These are phyloP conservation scores for Thomomys bottae DNA, from an alignment of 2,113 vertebrate genomes.

Conservation along the genomic window DNA sequence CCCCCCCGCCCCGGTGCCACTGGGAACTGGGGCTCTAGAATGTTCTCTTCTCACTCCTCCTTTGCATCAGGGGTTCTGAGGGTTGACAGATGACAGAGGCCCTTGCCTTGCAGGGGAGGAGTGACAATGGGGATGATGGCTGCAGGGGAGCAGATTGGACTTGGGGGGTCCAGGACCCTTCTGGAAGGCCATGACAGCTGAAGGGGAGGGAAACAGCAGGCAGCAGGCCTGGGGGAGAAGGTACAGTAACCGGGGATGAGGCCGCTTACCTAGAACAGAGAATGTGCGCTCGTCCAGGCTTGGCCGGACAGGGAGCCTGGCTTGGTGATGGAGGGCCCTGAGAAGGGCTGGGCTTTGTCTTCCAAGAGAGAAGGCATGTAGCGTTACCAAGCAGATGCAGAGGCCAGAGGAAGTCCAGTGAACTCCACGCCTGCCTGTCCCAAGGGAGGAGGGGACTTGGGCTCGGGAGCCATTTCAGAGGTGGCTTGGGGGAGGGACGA, in stretches of 20 bases:
- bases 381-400: background rate
- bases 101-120: background rate
- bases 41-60: background rate
- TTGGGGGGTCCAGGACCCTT: conserved; percentile 6
- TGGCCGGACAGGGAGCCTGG: background rate
- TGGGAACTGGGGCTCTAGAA: background rate
- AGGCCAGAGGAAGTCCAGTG: too few species aligned
- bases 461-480: background rate
- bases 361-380: background rate
- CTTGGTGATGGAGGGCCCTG: background rate
- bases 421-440: background rate
- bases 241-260: too few species aligned
- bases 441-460: rapidly evolving
- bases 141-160: background rate
- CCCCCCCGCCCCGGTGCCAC: too few species aligned
- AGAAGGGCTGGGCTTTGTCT: background rate
- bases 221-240: too few species aligned
- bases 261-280: too few species aligned
- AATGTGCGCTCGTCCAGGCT: background rate
- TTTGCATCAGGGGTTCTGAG: background rate
- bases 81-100: background rate
- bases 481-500: background rate
- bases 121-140: too few species aligned
- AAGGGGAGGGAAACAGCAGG: background rate
- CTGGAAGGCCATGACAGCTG: background rate